Evolutionary conservation across 2,113 vertebrate genomes (phyloP).

Genomic region (Plestiodon gilberti): DNA sequence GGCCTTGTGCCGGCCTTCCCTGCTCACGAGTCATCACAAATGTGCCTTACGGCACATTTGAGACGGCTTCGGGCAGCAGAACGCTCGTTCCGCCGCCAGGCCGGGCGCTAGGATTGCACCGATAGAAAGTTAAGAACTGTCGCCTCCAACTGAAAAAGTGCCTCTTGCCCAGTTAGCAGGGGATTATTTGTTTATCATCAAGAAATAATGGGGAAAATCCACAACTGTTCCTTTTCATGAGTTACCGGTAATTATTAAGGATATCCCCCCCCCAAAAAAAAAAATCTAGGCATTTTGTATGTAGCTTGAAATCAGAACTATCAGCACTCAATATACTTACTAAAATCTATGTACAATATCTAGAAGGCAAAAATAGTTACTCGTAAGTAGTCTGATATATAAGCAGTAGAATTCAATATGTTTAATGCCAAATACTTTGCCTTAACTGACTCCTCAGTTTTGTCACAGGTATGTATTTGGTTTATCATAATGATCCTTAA

Average conservation of each 20-base stretch:
- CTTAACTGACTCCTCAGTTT: not conserved
- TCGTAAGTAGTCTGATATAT: not conserved
- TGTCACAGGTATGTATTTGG: not conserved
- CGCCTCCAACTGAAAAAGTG: too few species aligned
- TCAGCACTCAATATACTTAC: not conserved
- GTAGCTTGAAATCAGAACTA: not conserved
- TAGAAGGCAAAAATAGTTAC: not conserved
- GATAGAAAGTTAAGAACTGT: too few species aligned
- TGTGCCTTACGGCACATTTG: too few species aligned
- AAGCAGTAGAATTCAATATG: not conserved
- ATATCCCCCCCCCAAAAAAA: too few species aligned
- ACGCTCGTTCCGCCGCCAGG: too few species aligned
- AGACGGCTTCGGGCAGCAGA: too few species aligned
- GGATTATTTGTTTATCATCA: not conserved
- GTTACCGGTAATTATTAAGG: not conserved
- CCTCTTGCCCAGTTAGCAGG: too few species aligned
- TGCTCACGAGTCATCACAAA: too few species aligned
- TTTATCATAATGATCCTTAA: not conserved
- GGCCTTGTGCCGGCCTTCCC: too few species aligned
- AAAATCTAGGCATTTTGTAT: not conserved
- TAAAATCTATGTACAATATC: not conserved
- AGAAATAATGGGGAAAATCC: not conserved
- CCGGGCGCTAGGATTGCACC: too few species aligned
- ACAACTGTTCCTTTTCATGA: not conserved
- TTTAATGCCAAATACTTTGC: not conserved